Base-by-base conservation (phyloP, 2,797 vertebrate genomes). In the Leuciscus waleckii region DNA sequence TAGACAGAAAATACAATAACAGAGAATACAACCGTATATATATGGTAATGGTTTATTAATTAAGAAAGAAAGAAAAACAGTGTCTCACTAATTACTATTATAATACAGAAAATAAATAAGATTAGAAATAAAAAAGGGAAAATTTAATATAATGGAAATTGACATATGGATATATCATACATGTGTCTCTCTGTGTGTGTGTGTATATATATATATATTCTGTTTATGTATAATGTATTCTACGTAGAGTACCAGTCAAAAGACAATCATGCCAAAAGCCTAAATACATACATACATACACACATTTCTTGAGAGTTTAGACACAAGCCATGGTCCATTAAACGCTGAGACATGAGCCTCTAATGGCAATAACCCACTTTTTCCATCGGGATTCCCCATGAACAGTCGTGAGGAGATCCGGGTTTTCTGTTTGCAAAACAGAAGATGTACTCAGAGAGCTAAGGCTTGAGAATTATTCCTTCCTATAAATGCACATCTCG, bases 311-410 rank as follows among this genome's bases (percentile, higher is more conserved):
- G 67, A 58, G 29, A 37, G 67, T 65, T 21, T 37, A 78, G n/a
- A 56, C 5, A 14, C 8, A 5, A 70, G 83, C 32, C 68, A 39
- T 61, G 75, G 83, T 79, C 17, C 77, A 80, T 80, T 80, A 67
- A 80, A 58, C 16, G 41, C 51, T 23, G 14, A 73, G 75, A 78
- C 29, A 79, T 61, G 77, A 85, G 32, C 77, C 21, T 85, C 51
- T 35, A 61, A 49, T 6, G 5, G 26, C 63, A 41, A 54, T 70
- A 78, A 79, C 74, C 54, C 75, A 78, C 54, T 70, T 70, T 68
- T 49, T 19, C 21, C 68, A 85, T 54, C 56, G 84, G 84, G 77
- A 85, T 85, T 74, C 84, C 77, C 84, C 56, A 49, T 51, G 76
- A 79, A 37, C 56, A 51, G 75, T 32, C 35, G 2, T 41, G 74